Evolutionary conservation across 2,797 vertebrate species (phyloP), one percentile per base, ranked within the genome.

Genomic region (Thalassophryne amazonica): DNA sequence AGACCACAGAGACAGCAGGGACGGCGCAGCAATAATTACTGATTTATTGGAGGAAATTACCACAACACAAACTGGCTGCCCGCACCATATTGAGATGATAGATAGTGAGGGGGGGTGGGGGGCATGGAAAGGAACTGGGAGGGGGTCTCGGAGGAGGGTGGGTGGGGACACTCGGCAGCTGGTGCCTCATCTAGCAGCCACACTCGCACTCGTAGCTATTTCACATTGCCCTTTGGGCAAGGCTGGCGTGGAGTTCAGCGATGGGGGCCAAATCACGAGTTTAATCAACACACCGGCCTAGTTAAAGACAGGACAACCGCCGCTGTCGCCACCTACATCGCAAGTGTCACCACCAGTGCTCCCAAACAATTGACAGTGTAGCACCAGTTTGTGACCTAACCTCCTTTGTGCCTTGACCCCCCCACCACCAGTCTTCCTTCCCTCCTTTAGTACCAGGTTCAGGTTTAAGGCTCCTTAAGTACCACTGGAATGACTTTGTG

Each of bases 41-140:
- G 95, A 98, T 96, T 98, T 99, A 98, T 96, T 95, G 94, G 93
- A 94, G 94, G 94, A 99, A 98, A 99, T 99, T 98, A 99, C 95
- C 95, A 95, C 95, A 98, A 98, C 95, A 99, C 94, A 96, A 97
- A 98, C 95, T 94, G 94, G 93, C 94, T 96, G 95, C 94, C 93
- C 90, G 93, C 92, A 95, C 94, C 96, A 98, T 98, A 99, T 98
- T 99, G 97, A 96, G 95, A 93, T 96, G 95, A 97, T 97, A 94
- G 95, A 98, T 96, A 85, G 85, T 35, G 92, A 91, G 94, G 93
- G 92, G 89, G 83, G 81, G 79, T 74, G 67, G 87, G 86, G 90
- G 90, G 89, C 55, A 86, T 87, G 91, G 92, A 91, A 88, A 75
- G 77, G 70, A 78, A 78, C 83, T 87, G 85, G 89, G 92, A n/a